Conservation (phyloP, 2,888 invertebrate genomes). For the Noctua pronuba region DNA sequence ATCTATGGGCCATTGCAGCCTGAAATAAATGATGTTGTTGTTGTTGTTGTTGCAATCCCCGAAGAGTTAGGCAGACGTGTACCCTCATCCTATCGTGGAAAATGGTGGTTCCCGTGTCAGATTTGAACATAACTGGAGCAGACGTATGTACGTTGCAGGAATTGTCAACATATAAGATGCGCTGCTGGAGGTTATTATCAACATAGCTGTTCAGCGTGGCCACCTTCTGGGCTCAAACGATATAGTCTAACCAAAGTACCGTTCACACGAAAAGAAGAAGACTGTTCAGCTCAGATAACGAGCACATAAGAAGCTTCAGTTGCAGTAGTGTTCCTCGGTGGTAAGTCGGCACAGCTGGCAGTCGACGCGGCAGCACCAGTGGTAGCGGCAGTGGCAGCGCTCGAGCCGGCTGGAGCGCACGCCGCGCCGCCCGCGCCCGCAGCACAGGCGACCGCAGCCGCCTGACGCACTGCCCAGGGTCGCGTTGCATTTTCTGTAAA, state of each 20-base stretch:
- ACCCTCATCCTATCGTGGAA: neutral
- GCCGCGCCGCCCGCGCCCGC: constrained; percentile 94
- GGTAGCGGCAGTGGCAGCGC: constrained; percentile 95
- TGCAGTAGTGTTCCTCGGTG: constrained; percentile 93
- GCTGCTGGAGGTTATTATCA: neutral
- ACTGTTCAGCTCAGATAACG: constrained; percentile 4
- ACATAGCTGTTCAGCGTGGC: neutral
- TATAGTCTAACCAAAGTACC: neutral
- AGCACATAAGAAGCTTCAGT: constrained; percentile 78
- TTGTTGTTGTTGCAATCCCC: too few relatives aligned
- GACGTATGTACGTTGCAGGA: neutral
- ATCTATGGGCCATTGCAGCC: too few relatives aligned
- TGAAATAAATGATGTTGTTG: too few relatives aligned
- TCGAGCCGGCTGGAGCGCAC: constrained; percentile 92
- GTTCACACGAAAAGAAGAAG: neutral
- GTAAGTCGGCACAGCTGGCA: constrained; percentile 95
- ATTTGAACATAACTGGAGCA: neutral
- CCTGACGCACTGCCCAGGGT: constrained; percentile 91
- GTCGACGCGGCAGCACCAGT: constrained; percentile 97
- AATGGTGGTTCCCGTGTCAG: neutral
- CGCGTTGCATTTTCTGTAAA: constrained; percentile 93
- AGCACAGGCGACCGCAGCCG: constrained; percentile 95
- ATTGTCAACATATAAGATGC: neutral
- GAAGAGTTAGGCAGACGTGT: neutral
- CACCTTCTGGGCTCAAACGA: neutral